Evolutionary conservation across 1,140 invertebrate genomes (phyloP), one percentile per base, ranked within the genome.

Genomic region (Drosophila sturtevanti): DNA sequence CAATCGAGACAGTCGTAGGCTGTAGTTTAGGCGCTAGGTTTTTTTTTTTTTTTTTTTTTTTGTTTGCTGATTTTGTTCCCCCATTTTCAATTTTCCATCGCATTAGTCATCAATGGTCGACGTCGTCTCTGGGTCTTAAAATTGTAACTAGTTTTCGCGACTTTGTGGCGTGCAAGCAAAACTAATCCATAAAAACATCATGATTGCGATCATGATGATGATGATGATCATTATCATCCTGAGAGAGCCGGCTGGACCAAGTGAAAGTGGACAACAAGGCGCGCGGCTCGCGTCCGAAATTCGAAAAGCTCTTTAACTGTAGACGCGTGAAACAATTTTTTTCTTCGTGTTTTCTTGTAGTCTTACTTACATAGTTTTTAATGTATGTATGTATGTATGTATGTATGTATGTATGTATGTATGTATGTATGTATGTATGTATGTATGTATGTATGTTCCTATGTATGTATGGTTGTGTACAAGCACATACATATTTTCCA

Each of bases 251-350:
- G 62, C 64, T 70, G 60, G 61, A 72, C 58, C 60, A 61, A 89
- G 82, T 87, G 84, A 87, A 87, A 87, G 84, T 87, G 82, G 82
- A 89, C 72, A 87, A 63, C 12, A 31, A 48, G 41, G 16, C 41
- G 41, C 16, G 16, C 41, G 16, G 41, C 41, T 48, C 54, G 61
- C 55, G 34, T 35, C 58, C 31, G 34, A 63, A 38, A 54, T 22
- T 54, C 12, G 21, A 48, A 38, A 37, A 22, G 41, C 24, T 72
- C 59, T 72, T 63, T 61, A 68, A 82, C 41, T 86, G 75, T 63
- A 87, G 79, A 87, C 82, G 79, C 84, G 82, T 87, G 82, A 89
- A 87, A 82, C 77, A 73, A 87, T 82, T 87, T 86, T 82, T 67
- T 21, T 44, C 16, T 5, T 16, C 5, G 2, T 44, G 16, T 48